Percentiles rank a stretch among this genome's conserved stretches.
Conservation (phyloP, 2,888 invertebrate species). For the Sceliomorpha sp. region DNA sequence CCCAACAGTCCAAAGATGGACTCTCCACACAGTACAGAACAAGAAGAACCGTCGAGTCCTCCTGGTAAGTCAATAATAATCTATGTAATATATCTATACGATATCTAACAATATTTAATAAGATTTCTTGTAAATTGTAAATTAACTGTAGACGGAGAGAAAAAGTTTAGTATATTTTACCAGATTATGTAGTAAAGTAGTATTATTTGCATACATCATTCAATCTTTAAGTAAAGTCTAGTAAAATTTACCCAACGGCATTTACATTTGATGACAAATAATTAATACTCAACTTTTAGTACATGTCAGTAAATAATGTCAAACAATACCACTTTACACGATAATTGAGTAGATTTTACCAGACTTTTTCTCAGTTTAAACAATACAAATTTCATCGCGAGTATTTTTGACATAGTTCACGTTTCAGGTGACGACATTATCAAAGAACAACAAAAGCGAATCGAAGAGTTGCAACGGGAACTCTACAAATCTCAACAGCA, state of each 20-base stretch:
- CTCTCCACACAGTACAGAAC: conserved; percentile 78
- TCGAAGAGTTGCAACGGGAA: conserved; percentile 92
- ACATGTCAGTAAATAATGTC: too few species aligned
- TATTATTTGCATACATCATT: too few species aligned
- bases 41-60: conserved; percentile 81
- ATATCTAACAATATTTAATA: not conserved
- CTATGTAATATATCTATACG: too few species aligned
- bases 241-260: too few species aligned
- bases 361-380: not conserved
- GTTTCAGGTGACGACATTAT: conserved; percentile 87
- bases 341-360: not conserved
- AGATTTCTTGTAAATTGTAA: not conserved
- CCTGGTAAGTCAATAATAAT: conserved; percentile 68
- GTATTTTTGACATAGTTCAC: conserved; percentile 49
- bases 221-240: too few species aligned
- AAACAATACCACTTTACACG: too few species aligned
- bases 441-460: conserved; percentile 91
- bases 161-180: too few species aligned
- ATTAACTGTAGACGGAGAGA: too few species aligned
- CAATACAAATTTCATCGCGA: conserved; percentile 13
- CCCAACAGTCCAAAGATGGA: conserved; percentile 75
- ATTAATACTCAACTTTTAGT: too few species aligned
- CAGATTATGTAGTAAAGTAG: too few species aligned
- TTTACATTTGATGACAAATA: too few species aligned
- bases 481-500: conserved; percentile 89